Conservation (phyloP, 2,888 invertebrate genomes). For the Mesochorus sp. region DNA sequence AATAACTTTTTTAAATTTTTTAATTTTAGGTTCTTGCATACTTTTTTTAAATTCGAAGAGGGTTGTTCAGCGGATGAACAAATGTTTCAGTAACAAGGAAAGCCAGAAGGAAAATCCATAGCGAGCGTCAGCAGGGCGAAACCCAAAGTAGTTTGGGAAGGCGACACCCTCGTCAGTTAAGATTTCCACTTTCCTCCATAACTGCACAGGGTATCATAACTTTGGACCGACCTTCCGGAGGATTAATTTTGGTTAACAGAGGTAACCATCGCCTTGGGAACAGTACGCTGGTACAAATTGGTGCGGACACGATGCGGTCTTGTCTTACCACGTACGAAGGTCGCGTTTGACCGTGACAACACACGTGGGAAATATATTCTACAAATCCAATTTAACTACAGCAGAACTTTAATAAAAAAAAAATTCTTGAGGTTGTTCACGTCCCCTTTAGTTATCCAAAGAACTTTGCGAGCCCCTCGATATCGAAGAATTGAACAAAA, state of each 20-base stretch:
- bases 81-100: constrained; percentile 13
- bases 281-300: constrained; percentile 69
- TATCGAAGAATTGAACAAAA: too few relatives aligned
- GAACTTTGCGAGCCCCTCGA: neutral
- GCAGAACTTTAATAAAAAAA: constrained; percentile 6
- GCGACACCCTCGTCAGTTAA: constrained; percentile 7
- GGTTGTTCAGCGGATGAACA: too few relatives aligned
- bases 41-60: too few relatives aligned
- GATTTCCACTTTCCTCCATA: constrained; percentile 11
- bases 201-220: constrained; percentile 21
- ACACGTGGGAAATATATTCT: constrained; percentile 76
- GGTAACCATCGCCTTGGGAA: constrained; percentile 75
- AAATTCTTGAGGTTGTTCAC: neutral
- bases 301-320: constrained; percentile 62
- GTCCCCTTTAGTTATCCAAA: neutral
- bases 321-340: neutral
- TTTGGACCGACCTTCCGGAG: constrained; percentile 48
- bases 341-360: constrained; percentile 68
- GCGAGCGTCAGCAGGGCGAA: neutral
- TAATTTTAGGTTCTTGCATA: too few relatives aligned
- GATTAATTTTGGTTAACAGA: constrained; percentile 78
- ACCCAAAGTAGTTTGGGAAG: neutral
- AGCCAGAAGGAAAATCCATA: too few relatives aligned
- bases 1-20: too few relatives aligned
- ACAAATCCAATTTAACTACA: constrained; percentile 70